phyloP scores from a whole-genome alignment of 2,888 invertebrate genomes.

The Pterostichus niger region DNA sequence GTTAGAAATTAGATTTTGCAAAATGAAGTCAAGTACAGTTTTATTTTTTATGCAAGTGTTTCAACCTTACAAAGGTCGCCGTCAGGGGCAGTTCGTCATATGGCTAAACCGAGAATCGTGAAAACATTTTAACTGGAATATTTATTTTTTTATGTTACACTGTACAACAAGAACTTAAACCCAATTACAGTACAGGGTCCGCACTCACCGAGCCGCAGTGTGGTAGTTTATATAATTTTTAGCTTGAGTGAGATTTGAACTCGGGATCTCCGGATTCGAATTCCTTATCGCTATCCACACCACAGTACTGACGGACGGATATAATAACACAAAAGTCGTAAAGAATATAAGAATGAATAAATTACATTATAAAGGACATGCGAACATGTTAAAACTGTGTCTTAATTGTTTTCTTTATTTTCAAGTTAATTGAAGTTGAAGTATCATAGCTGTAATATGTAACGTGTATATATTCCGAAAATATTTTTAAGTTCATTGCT shows the following conservation, averaged over 20 bases:
- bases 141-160: too few species aligned
- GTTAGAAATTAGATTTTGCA: background rate
- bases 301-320: too few species aligned
- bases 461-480: too few species aligned
- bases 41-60: background rate
- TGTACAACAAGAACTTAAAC: too few species aligned
- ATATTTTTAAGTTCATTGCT: too few species aligned
- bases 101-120: background rate
- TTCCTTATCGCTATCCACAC: too few species aligned
- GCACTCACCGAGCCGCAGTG: too few species aligned
- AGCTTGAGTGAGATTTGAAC: too few species aligned
- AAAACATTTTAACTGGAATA: conserved; percentile 5
- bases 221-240: too few species aligned
- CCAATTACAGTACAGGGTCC: too few species aligned
- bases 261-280: too few species aligned
- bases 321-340: conserved; percentile 10
- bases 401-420: background rate
- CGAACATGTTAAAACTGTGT: background rate
- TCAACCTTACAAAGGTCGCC: background rate
- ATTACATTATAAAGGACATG: background rate
- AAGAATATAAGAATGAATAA: conserved; percentile 5
- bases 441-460: too few species aligned
- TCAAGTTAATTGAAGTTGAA: background rate
- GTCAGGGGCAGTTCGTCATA: background rate
- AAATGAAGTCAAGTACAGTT: background rate